Evolutionary conservation across 1,140 invertebrate genomes (phyloP), one percentile per base, ranked within the genome.

Genomic region (Dinothrombium tinctorium): DNA sequence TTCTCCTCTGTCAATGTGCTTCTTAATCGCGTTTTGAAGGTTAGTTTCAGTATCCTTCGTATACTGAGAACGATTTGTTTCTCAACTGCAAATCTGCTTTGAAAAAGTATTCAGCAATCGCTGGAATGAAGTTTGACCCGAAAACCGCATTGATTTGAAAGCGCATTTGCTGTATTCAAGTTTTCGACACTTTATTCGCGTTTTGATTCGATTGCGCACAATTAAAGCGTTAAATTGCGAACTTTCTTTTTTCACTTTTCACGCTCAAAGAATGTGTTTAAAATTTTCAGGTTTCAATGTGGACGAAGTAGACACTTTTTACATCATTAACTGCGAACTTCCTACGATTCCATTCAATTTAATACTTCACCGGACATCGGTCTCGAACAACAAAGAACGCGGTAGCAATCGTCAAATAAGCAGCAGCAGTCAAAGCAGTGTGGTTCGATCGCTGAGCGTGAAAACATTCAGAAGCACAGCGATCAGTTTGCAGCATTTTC

Each of bases 301-400:
- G 12, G 23, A 37, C 20, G 42, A 43, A 24, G 24, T 43, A 22
- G 33, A 37, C 36, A 24, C 36, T 4, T 43, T 28, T 36, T n/a
- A 8, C 4, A 14, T 43, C 2, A 38, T 24, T 9, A 43, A 43
- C 20, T 43, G 42, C 20, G 11, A 21, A 14, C 23, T 43, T n/a
- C 42, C 42, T 19, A 21, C 17, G n/a, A 25, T 43, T 11, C 42
- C 42, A 17, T 43, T 28, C 19, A 15, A 15, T 14, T 12, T 43
- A n/a, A 21, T 43, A 8, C 28, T 42, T 15, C 41, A 40, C 19
- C 39, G 39, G n/a, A 32, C 39, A 32, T 19, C 20, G 8, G 19
- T 36, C 2, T 12, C 12, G 7, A n/a, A 5, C 4, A 21, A 36
- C 23, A 36, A 36, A 9, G 19, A 36, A 17, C 20, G 9, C 14